Evolutionary conservation across 2,797 vertebrate genomes (phyloP).

Genomic region (Novumbra hubbsi): DNA sequence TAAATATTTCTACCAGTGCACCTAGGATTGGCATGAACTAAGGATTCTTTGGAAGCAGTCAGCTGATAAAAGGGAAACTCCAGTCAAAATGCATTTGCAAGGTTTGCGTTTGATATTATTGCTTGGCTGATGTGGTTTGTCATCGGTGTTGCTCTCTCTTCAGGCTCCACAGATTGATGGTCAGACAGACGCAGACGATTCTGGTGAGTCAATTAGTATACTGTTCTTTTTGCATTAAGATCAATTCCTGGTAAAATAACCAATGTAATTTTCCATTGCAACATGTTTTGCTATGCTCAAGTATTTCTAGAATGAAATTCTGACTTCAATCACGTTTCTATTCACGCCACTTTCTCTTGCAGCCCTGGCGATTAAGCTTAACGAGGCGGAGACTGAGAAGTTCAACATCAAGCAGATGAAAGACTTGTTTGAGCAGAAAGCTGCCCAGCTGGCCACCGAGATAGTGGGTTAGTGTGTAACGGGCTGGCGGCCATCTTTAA

Average conservation of each 20-base stretch:
- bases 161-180: slow-evolving; percentile 81
- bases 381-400: slow-evolving; percentile 92
- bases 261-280: not conserved
- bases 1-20: not conserved
- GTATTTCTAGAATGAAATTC: not conserved
- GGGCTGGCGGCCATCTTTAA: not conserved
- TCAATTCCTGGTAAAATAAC: not conserved
- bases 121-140: slow-evolving; percentile 6
- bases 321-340: slow-evolving; percentile 20
- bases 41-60: not conserved
- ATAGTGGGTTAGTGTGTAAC: slow-evolving; percentile 85
- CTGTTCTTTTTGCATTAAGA: not conserved
- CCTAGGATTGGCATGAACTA: not conserved
- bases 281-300: not conserved
- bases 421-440: slow-evolving; percentile 98
- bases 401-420: slow-evolving; percentile 99
- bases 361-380: slow-evolving; percentile 86
- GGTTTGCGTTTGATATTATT: not conserved
- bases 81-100: not conserved
- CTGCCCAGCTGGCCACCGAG: slow-evolving; percentile 94
- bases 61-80: slow-evolving; percentile 13
- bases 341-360: slow-evolving; percentile 20
- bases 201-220: slow-evolving; percentile 71
- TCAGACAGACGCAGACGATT: slow-evolving; percentile 73
- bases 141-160: slow-evolving; percentile 35